Evolutionary conservation across 2,797 vertebrate species (phyloP), one percentile per base, ranked within the genome.

Genomic region (Rhabdophis nuchalis): DNA sequence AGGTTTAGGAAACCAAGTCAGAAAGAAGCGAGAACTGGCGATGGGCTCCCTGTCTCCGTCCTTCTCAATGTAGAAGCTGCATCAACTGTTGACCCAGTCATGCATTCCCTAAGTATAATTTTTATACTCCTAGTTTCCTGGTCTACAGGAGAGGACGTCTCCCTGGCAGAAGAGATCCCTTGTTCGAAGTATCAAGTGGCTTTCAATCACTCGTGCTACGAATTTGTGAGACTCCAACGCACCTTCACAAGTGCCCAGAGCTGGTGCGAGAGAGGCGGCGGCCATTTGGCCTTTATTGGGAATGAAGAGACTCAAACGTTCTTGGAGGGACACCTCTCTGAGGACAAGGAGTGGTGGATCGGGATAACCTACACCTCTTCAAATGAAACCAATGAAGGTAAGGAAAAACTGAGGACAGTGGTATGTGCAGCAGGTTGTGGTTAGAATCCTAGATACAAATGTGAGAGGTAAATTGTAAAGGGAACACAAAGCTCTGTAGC

Each of bases 241-340:
- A 96, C 97, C 53, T 99, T 99, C 94, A 95, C 91, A 0, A 95
- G 95, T 12, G 98, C 98, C 86, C 98, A 99, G 97, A 96, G 96
- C 50, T 99, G 99, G 99, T 99, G 99, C 89, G 99, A 99, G 96
- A 97, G 96, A 94, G 98, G 97, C 0, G 98, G 99, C 36, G 99
- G 99, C 89, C 99, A 99, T 88, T 93, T 99, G 11, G 97, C 97
- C 89, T 99, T 99, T 87, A 98, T 99, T 93, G 97, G 96, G 53
- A 98, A 98, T 1, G 97, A 99, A 92, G 98, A 98, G 95, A 98
- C 96, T 0, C 99, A 99, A 95, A 97, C 97, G 93, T 99, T 99
- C 96, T 97, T 99, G 89, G 98, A 98, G 96, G 96, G 96, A 58
- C 97, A 98, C 94, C 96, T 99, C 94, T 94, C 97, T 0, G 96